Evolutionary conservation across 2,113 vertebrate species (phyloP).

Genomic region (Zosterops lateralis): DNA sequence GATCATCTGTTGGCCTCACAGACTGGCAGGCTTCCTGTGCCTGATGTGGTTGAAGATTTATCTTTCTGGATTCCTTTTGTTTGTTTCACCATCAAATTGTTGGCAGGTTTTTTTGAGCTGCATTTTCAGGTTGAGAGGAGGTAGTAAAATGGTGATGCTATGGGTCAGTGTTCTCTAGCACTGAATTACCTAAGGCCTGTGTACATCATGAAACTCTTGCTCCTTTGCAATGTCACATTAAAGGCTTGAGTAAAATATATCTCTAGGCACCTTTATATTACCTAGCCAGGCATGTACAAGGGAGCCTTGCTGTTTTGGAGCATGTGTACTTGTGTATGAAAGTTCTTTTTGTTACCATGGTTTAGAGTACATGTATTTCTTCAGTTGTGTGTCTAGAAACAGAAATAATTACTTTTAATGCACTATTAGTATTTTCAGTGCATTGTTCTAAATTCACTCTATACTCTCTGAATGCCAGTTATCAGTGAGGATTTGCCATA

Average conservation of each 20-base stretch:
- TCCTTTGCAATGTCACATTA: neutral
- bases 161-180: fast-evolving
- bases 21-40: neutral
- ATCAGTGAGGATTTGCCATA: neutral
- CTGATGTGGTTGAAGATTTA: neutral
- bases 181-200: neutral
- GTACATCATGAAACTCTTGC: neutral
- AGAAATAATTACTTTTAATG: neutral
- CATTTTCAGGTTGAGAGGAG: neutral
- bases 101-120: neutral
- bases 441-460: neutral
- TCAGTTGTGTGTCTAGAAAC: neutral
- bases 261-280: neutral
- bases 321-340: neutral
- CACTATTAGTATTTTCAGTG: neutral
- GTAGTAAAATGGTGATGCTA: neutral
- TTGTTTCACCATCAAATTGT: neutral
- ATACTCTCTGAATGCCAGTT: too few species aligned
- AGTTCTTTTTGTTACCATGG: neutral
- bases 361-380: neutral
- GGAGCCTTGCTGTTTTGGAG: neutral
- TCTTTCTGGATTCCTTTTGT: neutral
- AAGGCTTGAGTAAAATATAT: neutral
- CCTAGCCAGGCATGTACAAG: neutral
- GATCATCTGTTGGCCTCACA: neutral